Conservation (phyloP, 2,113 vertebrate species). For the Apus apus region DNA sequence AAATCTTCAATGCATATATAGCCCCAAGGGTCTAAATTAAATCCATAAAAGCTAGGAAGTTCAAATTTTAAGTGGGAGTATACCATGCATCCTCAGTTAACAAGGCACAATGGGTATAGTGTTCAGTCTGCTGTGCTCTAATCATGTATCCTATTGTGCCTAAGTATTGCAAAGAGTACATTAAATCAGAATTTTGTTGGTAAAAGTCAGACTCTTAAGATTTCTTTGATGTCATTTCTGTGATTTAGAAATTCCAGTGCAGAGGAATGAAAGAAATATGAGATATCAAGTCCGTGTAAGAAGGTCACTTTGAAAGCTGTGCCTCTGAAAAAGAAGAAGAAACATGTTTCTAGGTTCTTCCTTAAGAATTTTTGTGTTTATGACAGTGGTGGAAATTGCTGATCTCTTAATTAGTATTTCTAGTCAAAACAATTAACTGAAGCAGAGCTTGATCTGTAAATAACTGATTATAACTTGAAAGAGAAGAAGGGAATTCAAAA, state of each 20-base stretch:
- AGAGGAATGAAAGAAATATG: background rate
- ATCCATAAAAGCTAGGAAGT: background rate
- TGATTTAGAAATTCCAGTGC: background rate
- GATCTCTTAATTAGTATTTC: conserved; percentile 25
- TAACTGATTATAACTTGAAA: background rate
- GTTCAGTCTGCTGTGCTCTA: background rate
- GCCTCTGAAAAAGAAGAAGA: background rate
- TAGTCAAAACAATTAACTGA: background rate
- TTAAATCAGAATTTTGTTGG: conserved; percentile 29
- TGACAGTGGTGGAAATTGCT: background rate
- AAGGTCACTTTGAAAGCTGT: background rate
- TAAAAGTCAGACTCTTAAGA: background rate
- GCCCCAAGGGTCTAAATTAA: conserved; percentile 29
- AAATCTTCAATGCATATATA: background rate
- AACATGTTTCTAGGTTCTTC: background rate
- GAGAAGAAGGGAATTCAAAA: background rate
- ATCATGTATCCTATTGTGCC: conserved; percentile 14
- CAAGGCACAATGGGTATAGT: conserved; percentile 17
- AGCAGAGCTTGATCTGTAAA: background rate
- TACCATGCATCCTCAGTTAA: background rate
- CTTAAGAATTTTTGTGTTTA: background rate
- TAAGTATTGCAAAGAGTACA: background rate
- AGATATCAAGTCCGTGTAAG: background rate
- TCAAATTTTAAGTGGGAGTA: background rate
- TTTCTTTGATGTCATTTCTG: conserved; percentile 10